Percentiles rank a stretch among this genome's conserved stretches.
phyloP scores from a whole-genome alignment of 2,113 vertebrate genomes.

The Poecile atricapillus region DNA sequence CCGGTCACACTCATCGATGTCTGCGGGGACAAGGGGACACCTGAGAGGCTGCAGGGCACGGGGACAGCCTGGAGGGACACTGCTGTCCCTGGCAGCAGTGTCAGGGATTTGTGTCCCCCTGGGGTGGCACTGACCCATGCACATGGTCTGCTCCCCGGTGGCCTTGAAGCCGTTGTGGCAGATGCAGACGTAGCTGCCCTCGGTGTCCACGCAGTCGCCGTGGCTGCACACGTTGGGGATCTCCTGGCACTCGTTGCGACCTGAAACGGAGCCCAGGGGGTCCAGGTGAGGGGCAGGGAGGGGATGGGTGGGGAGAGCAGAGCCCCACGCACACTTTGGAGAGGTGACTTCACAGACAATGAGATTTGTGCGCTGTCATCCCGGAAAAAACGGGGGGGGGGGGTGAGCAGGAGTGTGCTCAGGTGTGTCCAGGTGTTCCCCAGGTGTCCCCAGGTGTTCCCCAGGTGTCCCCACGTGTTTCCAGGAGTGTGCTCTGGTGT shows the following conservation, averaged over 20 bases:
- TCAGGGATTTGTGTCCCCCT: background rate
- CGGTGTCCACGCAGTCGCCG: conserved; percentile 87
- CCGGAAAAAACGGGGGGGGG: fast-evolving
- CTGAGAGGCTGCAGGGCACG: background rate
- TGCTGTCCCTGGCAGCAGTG: background rate
- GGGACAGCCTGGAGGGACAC: background rate
- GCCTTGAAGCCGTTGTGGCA: conserved; percentile 92
- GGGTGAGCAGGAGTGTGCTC: background rate
- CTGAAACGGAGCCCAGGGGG: conserved; percentile 48
- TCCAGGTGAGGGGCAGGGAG: background rate
- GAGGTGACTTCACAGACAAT: background rate
- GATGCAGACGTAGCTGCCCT: conserved; percentile 87
- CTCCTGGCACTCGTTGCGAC: conserved; percentile 90
- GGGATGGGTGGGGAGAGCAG: background rate
- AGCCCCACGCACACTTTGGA: fast-evolving
- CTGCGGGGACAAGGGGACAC: conserved; percentile 59
- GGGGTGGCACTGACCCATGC: conserved; percentile 77
- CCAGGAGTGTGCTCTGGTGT: no score
- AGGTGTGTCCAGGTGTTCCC: no score
- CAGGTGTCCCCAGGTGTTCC: no score
- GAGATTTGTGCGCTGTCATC: background rate
- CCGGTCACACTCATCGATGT: conserved; percentile 89
- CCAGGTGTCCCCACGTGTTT: no score
- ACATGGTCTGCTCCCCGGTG: conserved; percentile 87
- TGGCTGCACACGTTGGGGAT: conserved; percentile 90